These are phyloP conservation scores for Galeopterus variegatus DNA, from an alignment of 2,113 vertebrate genomes.

Conservation along the genomic window DNA sequence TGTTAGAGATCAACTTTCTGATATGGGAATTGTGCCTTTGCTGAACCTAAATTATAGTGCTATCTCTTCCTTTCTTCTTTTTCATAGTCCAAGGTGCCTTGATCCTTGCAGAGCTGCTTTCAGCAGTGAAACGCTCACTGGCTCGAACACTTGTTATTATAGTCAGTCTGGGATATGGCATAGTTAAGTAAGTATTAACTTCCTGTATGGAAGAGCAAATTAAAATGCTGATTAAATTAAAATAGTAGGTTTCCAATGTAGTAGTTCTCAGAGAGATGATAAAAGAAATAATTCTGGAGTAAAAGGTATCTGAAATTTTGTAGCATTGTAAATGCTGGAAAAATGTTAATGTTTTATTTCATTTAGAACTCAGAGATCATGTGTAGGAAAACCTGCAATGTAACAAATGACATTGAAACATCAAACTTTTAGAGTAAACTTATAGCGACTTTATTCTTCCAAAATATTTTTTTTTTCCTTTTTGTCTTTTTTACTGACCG, in stretches of 20 bases:
- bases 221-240: conserved; percentile 6
- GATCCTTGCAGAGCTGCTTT: conserved; percentile 96
- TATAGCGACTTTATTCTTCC: neutral
- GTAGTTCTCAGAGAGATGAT: conserved; percentile 39
- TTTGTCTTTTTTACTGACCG: too few relatives aligned
- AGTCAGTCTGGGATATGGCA: conserved; percentile 97
- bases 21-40: neutral
- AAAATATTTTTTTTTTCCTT: conserved; percentile 65
- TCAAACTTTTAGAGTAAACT: neutral
- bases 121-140: conserved; percentile 95
- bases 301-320: conserved; percentile 18
- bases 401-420: neutral
- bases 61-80: conserved; percentile 4
- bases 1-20: neutral
- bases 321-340: neutral
- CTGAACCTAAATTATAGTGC: neutral
- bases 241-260: neutral
- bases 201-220: neutral
- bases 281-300: conserved; percentile 8
- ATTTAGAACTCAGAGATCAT: neutral
- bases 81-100: conserved; percentile 93
- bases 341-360: conserved; percentile 25
- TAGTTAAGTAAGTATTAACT: conserved; percentile 94
- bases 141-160: conserved; percentile 97
- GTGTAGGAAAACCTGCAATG: neutral